phyloP scores from a whole-genome alignment of 2,888 invertebrate species.

The Pyrrhia umbra region DNA sequence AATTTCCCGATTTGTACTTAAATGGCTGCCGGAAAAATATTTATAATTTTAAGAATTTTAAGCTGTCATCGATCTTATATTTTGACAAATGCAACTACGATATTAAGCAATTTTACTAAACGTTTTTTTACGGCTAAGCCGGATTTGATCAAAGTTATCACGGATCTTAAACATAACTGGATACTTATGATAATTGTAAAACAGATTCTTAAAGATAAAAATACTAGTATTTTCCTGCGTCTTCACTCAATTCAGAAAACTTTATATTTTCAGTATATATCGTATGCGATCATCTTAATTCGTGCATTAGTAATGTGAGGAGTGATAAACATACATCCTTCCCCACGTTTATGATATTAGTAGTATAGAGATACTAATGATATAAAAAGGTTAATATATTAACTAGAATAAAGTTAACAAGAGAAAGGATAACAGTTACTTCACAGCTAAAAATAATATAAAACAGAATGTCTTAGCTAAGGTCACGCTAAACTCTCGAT shows the following conservation, averaged over 20 bases:
- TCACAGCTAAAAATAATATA: conserved; percentile 36
- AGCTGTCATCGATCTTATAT: background rate
- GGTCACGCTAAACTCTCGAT: conserved; percentile 58
- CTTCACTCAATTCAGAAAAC: too few relatives aligned
- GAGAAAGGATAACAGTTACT: conserved; percentile 28
- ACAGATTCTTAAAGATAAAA: too few relatives aligned
- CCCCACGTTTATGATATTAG: too few relatives aligned
- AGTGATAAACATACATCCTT: too few relatives aligned
- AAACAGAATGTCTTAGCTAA: conserved; percentile 36
- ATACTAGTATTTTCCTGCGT: too few relatives aligned
- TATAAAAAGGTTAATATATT: background rate
- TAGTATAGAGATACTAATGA: background rate
- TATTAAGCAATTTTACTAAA: too few relatives aligned
- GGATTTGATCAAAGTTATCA: background rate
- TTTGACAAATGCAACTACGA: background rate
- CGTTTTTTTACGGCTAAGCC: too few relatives aligned
- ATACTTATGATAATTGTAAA: too few relatives aligned
- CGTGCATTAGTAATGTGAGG: too few relatives aligned
- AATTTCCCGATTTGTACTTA: background rate
- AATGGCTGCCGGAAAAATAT: background rate
- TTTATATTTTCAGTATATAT: too few relatives aligned
- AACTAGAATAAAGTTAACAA: conserved; percentile 8
- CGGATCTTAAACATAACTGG: too few relatives aligned
- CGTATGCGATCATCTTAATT: too few relatives aligned
- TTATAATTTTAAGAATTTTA: background rate